Base-by-base conservation (phyloP, 2,797 vertebrate genomes). In the Chelon auratus region DNA sequence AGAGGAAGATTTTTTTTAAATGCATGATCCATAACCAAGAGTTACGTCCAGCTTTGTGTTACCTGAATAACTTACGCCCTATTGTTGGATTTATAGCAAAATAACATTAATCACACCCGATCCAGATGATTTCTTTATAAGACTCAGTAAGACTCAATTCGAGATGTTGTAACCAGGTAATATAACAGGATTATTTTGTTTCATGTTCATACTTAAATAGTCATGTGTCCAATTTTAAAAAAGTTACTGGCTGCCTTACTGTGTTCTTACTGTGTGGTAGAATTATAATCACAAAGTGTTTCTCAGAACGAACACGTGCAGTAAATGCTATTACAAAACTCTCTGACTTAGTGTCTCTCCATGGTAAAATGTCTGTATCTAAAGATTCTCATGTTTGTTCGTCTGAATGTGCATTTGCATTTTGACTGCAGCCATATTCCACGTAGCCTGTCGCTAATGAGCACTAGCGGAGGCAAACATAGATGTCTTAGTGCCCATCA, bases 381-480 rank as follows among this genome's bases (percentile, higher is more conserved):
- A 10, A n/a, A 47, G 12, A 63, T 53, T 53, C 0, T 60, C 30
- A 17, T 5, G 20, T 14, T 26, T 47, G n/a, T 56, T 9, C 33
- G n/a, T 76, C 22, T 42, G 51, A 57, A 30, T 30, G 40, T 20
- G 40, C 13, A 36, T 68, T 67, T 68, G 43, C 26, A 40, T 62
- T 68, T 72, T 62, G 51, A 70, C 66, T 84, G 82, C 84, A 73
- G 70, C 72, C 70, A 69, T 81, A 57, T 80, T 78, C 77, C 53
- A 75, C 68, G 43, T 57, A 69, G 67, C 51, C 76, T 76, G 77
- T 83, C 77, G 65, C 70, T 88, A 87, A 87, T 88, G 75, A 91
- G 73, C 77, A 37, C 74, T 82, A 80, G 75, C 81, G 80, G 82
- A 69, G 66, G 62, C 62, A 80, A 82, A 86, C 83, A 26, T 74